Base-by-base conservation (phyloP, 1,140 invertebrate genomes). In the Drosophila teissieri region DNA sequence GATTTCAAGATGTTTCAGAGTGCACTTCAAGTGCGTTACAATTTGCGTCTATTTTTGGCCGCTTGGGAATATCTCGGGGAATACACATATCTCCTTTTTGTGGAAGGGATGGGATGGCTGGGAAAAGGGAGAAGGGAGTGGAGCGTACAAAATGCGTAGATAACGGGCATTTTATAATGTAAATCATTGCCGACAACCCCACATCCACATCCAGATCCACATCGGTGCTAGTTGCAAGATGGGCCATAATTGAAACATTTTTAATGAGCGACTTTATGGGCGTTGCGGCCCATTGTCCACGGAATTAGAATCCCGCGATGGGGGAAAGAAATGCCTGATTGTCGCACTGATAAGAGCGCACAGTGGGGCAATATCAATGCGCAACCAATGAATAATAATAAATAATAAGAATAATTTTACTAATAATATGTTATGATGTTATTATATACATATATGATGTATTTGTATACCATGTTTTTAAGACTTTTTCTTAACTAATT, bases 11-110 rank as follows among this genome's bases (percentile, higher is more conserved):
- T 83, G 79, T 86, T 86, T 76, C 75, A 76, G 70, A 86, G 83
- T 86, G 83, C 84, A 86, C 79, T 86, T 86, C 80, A 86, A 86
- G 84, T 86, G 84, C 82, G 84, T 54, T 83, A 68, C 84, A 78
- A 83, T 75, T 83, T 55, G 46, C 19, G 62, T 82, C 86, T 90
- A 90, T 90, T 86, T 90, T 80, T 78, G 84, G 82, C n/a, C 62
- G 75, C 86, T 88, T 90, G 86, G 88, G 86, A 90, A 90, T 88
- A 86, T 65, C 48, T 45, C 65, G 42, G 22, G 11, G 10, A 51
- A 37, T 34, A n/a, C 19, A 53, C 34, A 36, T 39, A 36, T 7
- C 14, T 14, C 14, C 3, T 3, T 3, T n/a, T 27, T 27, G 14
- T 11, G 11, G 40, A 27, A 1, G 27, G 27, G 14, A 1, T 19